Base-by-base conservation (phyloP, 2,113 vertebrate genomes). In the Oryzias celebensis region DNA sequence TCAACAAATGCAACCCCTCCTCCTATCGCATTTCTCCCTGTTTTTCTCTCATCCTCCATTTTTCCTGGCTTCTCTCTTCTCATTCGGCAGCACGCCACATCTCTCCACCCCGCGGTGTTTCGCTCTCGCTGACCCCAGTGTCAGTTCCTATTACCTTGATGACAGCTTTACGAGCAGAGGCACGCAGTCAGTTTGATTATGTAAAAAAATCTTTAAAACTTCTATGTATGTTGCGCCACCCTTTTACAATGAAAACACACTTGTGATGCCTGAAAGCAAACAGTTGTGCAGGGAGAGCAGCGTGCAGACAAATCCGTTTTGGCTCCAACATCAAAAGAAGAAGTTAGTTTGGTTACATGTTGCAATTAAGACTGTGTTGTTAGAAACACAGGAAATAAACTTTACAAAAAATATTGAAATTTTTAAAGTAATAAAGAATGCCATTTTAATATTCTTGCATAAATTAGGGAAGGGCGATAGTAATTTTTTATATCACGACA, bases 141-240 rank as follows among this genome's bases (percentile, higher is more conserved):
- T 69, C 50, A 24, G 65, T 69, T 84, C 42, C 0, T 14, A 20
- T 81, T 84, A 66, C 26, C 26, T 28, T 28, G 26, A 28, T 72
- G 85, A 85, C 83, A 88, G 83, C 55, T 89, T 89, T 89, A 86
- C 3, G 50, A 81, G 68, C 26, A 28, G 26, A 28, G 26, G 59
- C 65, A 24, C 58, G 65, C 74, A 64, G 67, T 73, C 65, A 71
- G 54, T 48, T 48, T 2, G 1, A 15, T 60, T 62, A 68, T 60
- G 61, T 70, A 59, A 78, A 82, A 72, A 15, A 65, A 16, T 65
- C 71, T 50, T 31, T 73, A 68, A 71, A 71, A 83, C 67, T 6
- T 28, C 26, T 6, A 28, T 4, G 26, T 28, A 42, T 47, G 24
- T 18, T 12, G 14, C 17, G 7, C 41, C 4, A 57, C 71, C 14